Base-by-base conservation (phyloP, 2,888 invertebrate species). In the Keiferia lycopersicella region DNA sequence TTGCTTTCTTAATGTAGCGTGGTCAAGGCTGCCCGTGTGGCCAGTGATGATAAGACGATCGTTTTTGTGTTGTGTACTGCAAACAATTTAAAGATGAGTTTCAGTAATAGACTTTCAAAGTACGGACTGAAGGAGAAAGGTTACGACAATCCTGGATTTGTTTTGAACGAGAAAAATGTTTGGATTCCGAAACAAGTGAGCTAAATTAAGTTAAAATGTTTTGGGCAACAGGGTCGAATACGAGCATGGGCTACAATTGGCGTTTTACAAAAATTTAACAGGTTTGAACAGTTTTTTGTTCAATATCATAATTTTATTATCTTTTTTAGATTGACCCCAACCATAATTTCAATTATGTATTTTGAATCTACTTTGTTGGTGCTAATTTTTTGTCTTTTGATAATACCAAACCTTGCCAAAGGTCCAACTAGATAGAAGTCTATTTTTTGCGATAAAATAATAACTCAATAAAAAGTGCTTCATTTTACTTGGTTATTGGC, bases 141-240 rank as follows among this genome's bases (percentile, higher is more conserved):
- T 65, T 88, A 84, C 66, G 86, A 87, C 68, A 91, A 91, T 71
- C 76, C 82, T 10, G 91, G 82, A 56, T 91, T 86, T 75, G 82
- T 85, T 68, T 77, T 85, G 76, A 80, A 85, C 4, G 91, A 90
- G 69, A 85, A 87, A 74, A 80, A 81, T 74, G 69, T 77, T 63
- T 83, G 79, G 81, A 73, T 72, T 64, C 65, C 72, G 57, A 71
- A n/a, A 11, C 56, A 18, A 26, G 56, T 56, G 16, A 56, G 56
- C 16, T 6, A 22, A 53, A 20, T 51, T 53, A 20, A 50, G n/a
- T 20, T 10, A 2, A 26, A 26, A 26, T n/a, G 26, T 2, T 26
- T 26, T 26, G 26, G 26, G 26, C 26, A 26, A 26, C 2, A 26
- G n/a, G n/a, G n/a, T n/a, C n/a, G n/a, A n/a, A n/a, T n/a, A n/a